Evolutionary conservation across 2,797 vertebrate genomes (phyloP).

Genomic region (Liparis tanakae): DNA sequence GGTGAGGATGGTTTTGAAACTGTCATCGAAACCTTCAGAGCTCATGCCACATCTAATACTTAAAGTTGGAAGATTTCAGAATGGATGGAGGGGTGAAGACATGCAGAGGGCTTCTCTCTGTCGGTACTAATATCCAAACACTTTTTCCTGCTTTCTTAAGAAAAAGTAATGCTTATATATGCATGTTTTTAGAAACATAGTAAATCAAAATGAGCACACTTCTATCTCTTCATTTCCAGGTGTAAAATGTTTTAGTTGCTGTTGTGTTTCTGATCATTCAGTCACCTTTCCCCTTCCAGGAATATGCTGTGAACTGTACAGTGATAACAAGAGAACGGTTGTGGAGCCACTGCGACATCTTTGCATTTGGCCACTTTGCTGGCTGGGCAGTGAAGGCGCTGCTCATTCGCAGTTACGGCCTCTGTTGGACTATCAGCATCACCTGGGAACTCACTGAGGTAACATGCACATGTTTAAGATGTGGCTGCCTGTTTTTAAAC

Average conservation of each 20-base stretch:
- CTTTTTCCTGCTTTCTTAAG: neutral
- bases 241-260: neutral
- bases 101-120: neutral
- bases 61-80: neutral
- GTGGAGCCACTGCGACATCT: constrained; percentile 95
- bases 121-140: neutral
- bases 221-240: neutral
- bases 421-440: constrained; percentile 99
- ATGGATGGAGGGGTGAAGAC: neutral
- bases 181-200: neutral
- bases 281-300: constrained; percentile 74
- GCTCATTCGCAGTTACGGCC: constrained; percentile 93
- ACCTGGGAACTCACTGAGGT: constrained; percentile 99
- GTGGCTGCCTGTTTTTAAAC: neutral
- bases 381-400: constrained; percentile 98
- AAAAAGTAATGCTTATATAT: neutral
- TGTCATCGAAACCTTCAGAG: neutral
- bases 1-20: constrained; percentile 75
- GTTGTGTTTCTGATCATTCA: constrained; percentile 2
- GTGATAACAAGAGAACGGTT: constrained; percentile 95
- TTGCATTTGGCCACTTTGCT: constrained; percentile 97
- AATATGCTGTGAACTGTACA: constrained; percentile 95
- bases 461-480: constrained; percentile 53
- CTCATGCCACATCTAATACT: neutral
- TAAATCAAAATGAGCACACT: neutral